A percentile compares a stretch with the other conserved stretches of the same genome.
Conservation (phyloP, 2,888 invertebrate genomes). For the Caenorhabditis wallacei region DNA sequence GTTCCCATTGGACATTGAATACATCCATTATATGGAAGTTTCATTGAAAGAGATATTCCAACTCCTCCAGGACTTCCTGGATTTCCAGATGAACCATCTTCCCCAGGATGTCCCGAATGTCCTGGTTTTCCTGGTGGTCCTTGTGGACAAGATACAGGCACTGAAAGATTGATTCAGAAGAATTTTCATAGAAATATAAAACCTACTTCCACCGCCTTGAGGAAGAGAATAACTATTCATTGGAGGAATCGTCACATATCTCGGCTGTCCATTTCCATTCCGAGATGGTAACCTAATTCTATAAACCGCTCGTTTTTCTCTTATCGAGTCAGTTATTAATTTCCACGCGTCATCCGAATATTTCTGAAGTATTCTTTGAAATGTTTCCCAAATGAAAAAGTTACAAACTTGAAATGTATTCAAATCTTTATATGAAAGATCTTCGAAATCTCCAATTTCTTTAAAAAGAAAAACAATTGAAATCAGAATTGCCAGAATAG, state of each 20-base stretch:
- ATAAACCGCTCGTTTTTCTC: slow-evolving; percentile 46
- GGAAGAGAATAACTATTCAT: slow-evolving; percentile 33
- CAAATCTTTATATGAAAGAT: slow-evolving; percentile 28
- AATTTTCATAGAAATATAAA: background rate
- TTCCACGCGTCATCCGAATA: slow-evolving; percentile 54
- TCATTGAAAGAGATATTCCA: slow-evolving; percentile 50
- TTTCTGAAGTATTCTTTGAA: slow-evolving; percentile 20
- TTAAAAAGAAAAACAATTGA: background rate
- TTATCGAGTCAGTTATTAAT: slow-evolving; percentile 13
- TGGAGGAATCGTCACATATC: slow-evolving; percentile 51
- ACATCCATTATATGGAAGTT: slow-evolving; percentile 60
- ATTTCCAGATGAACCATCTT: slow-evolving; percentile 44
- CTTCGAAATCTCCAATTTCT: slow-evolving; percentile 51
- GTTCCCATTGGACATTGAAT: slow-evolving; percentile 59
- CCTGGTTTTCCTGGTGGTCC: slow-evolving; percentile 58
- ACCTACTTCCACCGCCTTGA: slow-evolving; percentile 50
- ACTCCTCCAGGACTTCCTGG: slow-evolving; percentile 55
- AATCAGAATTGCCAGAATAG: background rate
- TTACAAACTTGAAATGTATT: slow-evolving; percentile 37
- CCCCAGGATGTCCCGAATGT: slow-evolving; percentile 54
- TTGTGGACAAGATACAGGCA: slow-evolving; percentile 38
- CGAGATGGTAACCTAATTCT: slow-evolving; percentile 38
- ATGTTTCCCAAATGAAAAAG: background rate
- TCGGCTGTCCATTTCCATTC: slow-evolving; percentile 24
- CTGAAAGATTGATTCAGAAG: no score